Conservation (phyloP, 2,797 vertebrate genomes). For the Microctenopoma steveboyesi region DNA sequence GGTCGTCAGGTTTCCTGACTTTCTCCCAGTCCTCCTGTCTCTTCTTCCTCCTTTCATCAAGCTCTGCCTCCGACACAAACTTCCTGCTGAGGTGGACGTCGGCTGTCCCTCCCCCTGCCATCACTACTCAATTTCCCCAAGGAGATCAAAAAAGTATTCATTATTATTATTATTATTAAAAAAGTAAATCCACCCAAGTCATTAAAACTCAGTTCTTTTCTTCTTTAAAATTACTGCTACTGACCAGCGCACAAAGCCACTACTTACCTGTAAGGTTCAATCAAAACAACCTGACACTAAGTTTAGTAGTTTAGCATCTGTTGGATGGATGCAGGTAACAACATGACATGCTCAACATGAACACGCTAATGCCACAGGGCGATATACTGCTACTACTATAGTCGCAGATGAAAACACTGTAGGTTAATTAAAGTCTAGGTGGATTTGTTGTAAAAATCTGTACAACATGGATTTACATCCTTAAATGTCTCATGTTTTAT, state of each 20-base stretch:
- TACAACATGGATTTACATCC: too few species aligned
- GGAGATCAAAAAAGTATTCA: too few species aligned
- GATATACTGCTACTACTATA: too few species aligned
- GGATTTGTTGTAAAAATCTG: too few species aligned
- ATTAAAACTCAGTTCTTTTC: not conserved
- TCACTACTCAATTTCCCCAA: slow-evolving; percentile 62
- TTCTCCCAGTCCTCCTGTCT: slow-evolving; percentile 99
- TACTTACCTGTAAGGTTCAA: not conserved
- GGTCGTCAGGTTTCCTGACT: slow-evolving; percentile 95
- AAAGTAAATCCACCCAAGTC: not conserved
- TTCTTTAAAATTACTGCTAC: not conserved
- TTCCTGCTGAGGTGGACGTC: slow-evolving; percentile 91
- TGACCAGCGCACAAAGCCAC: not conserved
- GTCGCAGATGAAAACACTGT: too few species aligned
- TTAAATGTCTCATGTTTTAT: too few species aligned
- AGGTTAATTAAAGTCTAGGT: too few species aligned
- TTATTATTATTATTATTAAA: too few species aligned
- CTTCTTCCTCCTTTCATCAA: slow-evolving; percentile 91
- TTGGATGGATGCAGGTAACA: not conserved
- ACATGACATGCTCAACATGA: too few species aligned
- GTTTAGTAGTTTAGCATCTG: not conserved
- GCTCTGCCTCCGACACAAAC: slow-evolving; percentile 92
- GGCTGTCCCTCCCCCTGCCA: slow-evolving; percentile 83
- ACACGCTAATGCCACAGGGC: too few species aligned
- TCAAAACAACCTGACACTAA: not conserved